Evolutionary conservation across 1,140 invertebrate genomes (phyloP).

Genomic region (Drosophila yakuba): DNA sequence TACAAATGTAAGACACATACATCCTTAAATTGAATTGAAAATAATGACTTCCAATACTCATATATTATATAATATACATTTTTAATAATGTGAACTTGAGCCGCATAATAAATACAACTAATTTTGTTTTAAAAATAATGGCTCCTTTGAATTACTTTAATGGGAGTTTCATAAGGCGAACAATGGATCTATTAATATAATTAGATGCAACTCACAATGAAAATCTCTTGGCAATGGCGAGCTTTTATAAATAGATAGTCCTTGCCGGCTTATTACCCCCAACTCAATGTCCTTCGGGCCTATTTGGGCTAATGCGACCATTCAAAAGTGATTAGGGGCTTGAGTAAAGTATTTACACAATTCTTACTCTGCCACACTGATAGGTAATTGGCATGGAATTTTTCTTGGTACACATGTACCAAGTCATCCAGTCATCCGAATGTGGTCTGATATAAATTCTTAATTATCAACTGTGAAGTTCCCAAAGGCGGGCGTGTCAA

Average conservation of each 20-base stretch:
- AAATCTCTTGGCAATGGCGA: constrained; percentile 9
- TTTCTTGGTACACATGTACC: constrained; percentile 43
- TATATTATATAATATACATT: too few species aligned
- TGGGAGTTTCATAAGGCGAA: too few species aligned
- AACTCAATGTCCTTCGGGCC: constrained; percentile 30
- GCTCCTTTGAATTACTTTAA: too few species aligned
- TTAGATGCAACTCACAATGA: not conserved
- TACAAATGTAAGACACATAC: not conserved
- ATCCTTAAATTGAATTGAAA: too few species aligned
- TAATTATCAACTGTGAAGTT: constrained; percentile 72
- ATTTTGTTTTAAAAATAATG: too few species aligned
- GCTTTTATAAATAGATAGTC: constrained; percentile 49
- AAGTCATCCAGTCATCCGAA: not conserved
- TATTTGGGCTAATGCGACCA: constrained; percentile 60
- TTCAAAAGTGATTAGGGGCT: constrained; percentile 64
- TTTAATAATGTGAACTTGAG: too few species aligned
- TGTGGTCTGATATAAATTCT: constrained; percentile 54
- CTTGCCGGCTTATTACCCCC: constrained; percentile 31
- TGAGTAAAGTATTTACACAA: constrained; percentile 66
- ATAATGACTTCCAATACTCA: too few species aligned
- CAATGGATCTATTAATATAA: not conserved
- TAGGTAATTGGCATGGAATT: not conserved
- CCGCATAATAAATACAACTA: too few species aligned
- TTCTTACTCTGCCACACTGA: constrained; percentile 4
- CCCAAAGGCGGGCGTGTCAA: constrained; percentile 49